These are phyloP conservation scores for Archegozetes longisetosus DNA, from an alignment of 1,140 invertebrate genomes.

Conservation along the genomic window DNA sequence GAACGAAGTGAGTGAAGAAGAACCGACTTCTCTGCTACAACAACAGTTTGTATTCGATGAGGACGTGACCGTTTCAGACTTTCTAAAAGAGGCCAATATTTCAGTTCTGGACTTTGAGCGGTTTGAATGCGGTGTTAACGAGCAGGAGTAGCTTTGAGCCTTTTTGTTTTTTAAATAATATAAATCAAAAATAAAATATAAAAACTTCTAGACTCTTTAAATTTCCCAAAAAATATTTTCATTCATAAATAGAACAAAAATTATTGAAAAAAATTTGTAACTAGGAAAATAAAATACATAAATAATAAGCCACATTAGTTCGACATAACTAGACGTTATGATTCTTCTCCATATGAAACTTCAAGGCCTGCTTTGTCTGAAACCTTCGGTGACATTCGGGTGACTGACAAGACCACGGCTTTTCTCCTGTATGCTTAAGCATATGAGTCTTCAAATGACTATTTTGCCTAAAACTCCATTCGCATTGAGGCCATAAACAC, in stretches of 20 bases:
- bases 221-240: neutral
- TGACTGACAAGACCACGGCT: no score
- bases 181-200: neutral
- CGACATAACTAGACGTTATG: neutral
- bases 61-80: conserved; percentile 48
- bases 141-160: neutral
- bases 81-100: conserved; percentile 46
- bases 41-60: conserved; percentile 77
- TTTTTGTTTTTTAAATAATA: neutral
- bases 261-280: neutral
- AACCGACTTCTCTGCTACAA: conserved; percentile 30
- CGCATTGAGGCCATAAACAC: neutral
- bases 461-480: no score
- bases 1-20: conserved; percentile 37
- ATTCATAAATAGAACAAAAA: neutral
- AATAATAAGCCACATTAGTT: neutral
- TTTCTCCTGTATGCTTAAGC: no score
- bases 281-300: neutral
- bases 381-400: no score
- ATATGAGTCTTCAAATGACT: no score
- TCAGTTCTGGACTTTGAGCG: conserved; percentile 63
- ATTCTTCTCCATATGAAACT: neutral
- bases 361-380: neutral
- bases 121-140: conserved; percentile 52
- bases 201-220: neutral